These are phyloP conservation scores for Pandion haliaetus DNA, from an alignment of 2,113 vertebrate species.

Conservation along the genomic window DNA sequence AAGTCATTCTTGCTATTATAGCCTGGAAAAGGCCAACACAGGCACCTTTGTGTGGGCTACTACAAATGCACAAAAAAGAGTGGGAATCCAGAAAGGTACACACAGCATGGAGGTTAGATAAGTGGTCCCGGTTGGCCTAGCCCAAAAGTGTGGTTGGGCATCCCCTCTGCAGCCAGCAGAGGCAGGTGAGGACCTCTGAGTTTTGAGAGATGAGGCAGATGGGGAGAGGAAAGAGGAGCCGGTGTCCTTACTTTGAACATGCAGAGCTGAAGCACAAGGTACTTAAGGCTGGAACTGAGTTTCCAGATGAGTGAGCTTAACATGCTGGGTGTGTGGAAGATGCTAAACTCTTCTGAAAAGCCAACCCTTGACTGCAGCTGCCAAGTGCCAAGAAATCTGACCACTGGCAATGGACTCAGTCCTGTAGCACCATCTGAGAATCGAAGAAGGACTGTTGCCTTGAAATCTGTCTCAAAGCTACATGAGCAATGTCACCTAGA, in stretches of 20 bases:
- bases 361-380: not conserved
- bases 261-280: not conserved
- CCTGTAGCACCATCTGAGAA: not conserved
- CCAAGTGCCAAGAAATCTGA: not conserved
- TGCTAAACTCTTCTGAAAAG: not conserved
- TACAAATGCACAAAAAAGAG: not conserved
- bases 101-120: accelerated
- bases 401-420: accelerated
- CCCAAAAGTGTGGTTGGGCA: not conserved
- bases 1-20: accelerated
- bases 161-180: not conserved
- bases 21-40: not conserved
- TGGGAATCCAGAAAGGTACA: not conserved
- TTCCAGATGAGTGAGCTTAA: not conserved
- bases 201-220: not conserved
- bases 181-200: too few species aligned
- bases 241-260: accelerated
- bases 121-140: not conserved
- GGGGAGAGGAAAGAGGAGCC: not conserved
- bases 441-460: not conserved
- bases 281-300: not conserved
- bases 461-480: not conserved
- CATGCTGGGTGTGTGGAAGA: not conserved
- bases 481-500: accelerated
- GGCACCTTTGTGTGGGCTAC: not conserved